These are phyloP conservation scores for Eunapius fragilis DNA, from an alignment of 37 sponge, comb jelly and placozoan genomes.

Conservation along the genomic window DNA sequence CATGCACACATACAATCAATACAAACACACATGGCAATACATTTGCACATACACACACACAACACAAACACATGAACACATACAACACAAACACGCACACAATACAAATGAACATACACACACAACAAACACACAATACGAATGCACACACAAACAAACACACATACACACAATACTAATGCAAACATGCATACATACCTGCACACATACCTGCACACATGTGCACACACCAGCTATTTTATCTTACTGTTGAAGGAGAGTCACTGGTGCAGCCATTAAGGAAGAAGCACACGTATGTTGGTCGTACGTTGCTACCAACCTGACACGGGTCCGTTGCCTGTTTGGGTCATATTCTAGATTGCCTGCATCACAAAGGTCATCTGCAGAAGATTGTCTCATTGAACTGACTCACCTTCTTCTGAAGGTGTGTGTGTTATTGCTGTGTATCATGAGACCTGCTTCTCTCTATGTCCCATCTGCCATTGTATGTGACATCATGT, in stretches of 20 bases:
- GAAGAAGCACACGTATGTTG: neutral
- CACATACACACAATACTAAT: no score
- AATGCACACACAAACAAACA: no score
- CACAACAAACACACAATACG: no score
- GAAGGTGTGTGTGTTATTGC: neutral
- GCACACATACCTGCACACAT: no score
- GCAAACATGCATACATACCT: no score
- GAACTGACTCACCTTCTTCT: neutral
- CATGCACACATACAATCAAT: no score
- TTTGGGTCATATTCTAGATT: neutral
- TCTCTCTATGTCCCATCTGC: neutral
- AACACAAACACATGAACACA: no score
- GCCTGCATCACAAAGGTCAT: neutral
- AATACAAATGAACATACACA: no score
- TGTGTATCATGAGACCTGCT: neutral
- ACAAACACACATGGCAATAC: no score
- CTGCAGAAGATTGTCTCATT: neutral
- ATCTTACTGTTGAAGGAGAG: slow-evolving; percentile 20
- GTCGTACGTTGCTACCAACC: neutral
- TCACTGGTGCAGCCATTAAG: slow-evolving; percentile 11
- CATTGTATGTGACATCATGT: neutral
- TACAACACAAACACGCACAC: no score
- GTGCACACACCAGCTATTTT: slow-evolving; percentile 28
- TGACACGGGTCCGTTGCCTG: no score
- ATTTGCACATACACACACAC: no score